These are phyloP conservation scores for Drosophila borborema DNA, from an alignment of 2,888 invertebrate species.

Conservation along the genomic window DNA sequence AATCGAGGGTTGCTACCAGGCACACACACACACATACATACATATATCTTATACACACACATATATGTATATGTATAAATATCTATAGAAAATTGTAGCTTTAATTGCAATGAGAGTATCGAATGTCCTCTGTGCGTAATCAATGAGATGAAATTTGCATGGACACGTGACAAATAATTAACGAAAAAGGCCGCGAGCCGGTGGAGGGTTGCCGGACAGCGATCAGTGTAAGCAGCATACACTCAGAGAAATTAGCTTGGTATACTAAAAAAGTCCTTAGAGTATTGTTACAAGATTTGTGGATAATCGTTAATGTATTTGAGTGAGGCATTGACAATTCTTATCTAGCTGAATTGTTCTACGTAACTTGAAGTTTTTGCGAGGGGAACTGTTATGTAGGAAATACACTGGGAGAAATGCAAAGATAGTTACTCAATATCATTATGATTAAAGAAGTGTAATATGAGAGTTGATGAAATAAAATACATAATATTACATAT, in stretches of 20 bases:
- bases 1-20: conserved; percentile 43
- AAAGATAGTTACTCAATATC: background rate
- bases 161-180: conserved; percentile 84
- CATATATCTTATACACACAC: background rate
- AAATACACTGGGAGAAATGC: background rate
- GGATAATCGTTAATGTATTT: background rate
- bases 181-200: conserved; percentile 28
- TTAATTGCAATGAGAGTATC: conserved; percentile 76
- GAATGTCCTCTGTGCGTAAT: conserved; percentile 71
- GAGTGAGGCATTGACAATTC: background rate
- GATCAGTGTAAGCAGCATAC: conserved; percentile 10
- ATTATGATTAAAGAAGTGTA: background rate
- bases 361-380: background rate
- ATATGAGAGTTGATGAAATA: background rate
- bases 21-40: conserved; percentile 13
- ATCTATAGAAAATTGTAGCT: conserved; percentile 57
- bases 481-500: no score
- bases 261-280: background rate
- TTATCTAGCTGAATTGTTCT: background rate
- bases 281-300: background rate
- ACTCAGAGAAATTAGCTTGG: conserved; percentile 19
- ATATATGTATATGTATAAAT: background rate
- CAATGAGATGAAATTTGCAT: conserved; percentile 81
- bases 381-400: background rate
- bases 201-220: conserved; percentile 19